Conservation (phyloP, 2,888 invertebrate genomes). For the Lordiphosa andalusiaca region DNA sequence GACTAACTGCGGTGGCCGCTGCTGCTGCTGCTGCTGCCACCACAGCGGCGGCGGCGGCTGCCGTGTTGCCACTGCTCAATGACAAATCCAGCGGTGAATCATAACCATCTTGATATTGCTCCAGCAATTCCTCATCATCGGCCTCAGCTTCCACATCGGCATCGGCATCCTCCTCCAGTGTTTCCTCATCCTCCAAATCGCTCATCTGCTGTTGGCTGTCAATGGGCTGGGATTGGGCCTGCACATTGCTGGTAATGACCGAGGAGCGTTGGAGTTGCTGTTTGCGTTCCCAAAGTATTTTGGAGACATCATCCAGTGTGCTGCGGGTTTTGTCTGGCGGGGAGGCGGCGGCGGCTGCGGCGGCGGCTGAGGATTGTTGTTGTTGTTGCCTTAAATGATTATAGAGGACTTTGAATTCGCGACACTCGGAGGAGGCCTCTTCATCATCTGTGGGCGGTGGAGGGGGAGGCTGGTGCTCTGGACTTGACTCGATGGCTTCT, state of each 20-base stretch:
- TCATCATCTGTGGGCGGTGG: neutral
- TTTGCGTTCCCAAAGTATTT: slow-evolving; percentile 59
- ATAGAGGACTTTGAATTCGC: slow-evolving; percentile 78
- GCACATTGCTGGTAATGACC: slow-evolving; percentile 56
- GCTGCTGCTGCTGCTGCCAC: slow-evolving; percentile 51
- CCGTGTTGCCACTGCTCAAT: slow-evolving; percentile 80
- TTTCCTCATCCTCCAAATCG: slow-evolving; percentile 63
- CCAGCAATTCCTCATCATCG: slow-evolving; percentile 60
- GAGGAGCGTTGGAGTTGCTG: slow-evolving; percentile 63
- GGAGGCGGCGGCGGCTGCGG: slow-evolving; percentile 19
- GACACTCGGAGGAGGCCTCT: slow-evolving; percentile 50
- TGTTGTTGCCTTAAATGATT: slow-evolving; percentile 76
- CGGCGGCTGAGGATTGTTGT: slow-evolving; percentile 32
- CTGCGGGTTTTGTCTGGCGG: slow-evolving; percentile 59
- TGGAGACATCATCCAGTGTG: slow-evolving; percentile 67
- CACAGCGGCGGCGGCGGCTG: slow-evolving; percentile 22
- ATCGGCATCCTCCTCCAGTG: slow-evolving; percentile 51
- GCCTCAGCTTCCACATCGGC: slow-evolving; percentile 65
- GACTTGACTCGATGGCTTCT: slow-evolving; percentile 53
- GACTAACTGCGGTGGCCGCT: slow-evolving; percentile 27
- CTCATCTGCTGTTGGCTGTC: slow-evolving; percentile 46
- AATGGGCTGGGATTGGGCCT: slow-evolving; percentile 25
- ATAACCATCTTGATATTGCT: slow-evolving; percentile 80
- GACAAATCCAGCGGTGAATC: slow-evolving; percentile 91
- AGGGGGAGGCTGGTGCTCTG: slow-evolving; percentile 26